A percentile compares a stretch with the other conserved stretches of the same genome.
Evolutionary conservation across 2,888 invertebrate species (phyloP).

Genomic region (Kryphioiulus occultus): DNA sequence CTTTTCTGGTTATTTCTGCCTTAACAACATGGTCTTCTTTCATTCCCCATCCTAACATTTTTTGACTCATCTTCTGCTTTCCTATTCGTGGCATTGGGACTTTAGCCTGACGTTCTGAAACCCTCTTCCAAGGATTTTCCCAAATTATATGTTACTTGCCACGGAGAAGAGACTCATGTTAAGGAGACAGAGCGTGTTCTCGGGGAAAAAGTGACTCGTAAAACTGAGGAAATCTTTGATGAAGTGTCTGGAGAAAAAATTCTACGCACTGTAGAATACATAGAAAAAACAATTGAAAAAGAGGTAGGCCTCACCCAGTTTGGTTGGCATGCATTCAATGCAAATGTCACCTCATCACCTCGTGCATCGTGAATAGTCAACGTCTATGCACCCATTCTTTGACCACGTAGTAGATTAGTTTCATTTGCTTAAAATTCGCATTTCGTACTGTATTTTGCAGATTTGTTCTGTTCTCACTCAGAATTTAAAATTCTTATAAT

Average conservation of each 20-base stretch:
- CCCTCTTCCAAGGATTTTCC: constrained; percentile 76
- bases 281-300: constrained; percentile 94
- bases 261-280: constrained; percentile 90
- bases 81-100: constrained; percentile 16
- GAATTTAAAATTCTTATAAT: too few species aligned
- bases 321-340: constrained; percentile 14
- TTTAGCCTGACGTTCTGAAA: constrained; percentile 62
- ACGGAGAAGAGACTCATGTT: constrained; percentile 82
- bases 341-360: background rate
- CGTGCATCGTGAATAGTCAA: background rate
- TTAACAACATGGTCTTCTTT: background rate
- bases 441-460: background rate
- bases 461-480: too few species aligned
- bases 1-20: background rate
- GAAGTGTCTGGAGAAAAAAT: constrained; percentile 84
- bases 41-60: constrained; percentile 20
- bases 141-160: constrained; percentile 86
- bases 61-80: background rate
- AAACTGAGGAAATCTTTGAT: constrained; percentile 88
- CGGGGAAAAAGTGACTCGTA: constrained; percentile 83
- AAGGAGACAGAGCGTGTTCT: constrained; percentile 89
- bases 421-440: background rate
- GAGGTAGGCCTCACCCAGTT: constrained; percentile 72
- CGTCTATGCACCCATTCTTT: constrained; percentile 9
- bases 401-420: background rate